These are phyloP conservation scores for Pangasius krempfi DNA, from an alignment of 2,797 vertebrate species.

Conservation along the genomic window DNA sequence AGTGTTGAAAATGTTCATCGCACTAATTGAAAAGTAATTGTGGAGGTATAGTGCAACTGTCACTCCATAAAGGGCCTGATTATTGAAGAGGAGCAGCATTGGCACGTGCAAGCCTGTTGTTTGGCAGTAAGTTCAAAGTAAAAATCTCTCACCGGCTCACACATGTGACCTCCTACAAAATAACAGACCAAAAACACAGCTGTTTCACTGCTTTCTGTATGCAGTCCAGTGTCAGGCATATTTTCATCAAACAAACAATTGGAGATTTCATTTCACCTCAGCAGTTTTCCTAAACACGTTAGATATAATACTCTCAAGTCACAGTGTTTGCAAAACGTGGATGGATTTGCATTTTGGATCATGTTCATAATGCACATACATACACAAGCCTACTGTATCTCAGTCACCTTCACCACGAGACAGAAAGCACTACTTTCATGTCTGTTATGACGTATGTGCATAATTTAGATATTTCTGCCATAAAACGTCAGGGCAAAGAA, in stretches of 20 bases:
- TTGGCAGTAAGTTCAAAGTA: slow-evolving; percentile 60
- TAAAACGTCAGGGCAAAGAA: slow-evolving; percentile 57
- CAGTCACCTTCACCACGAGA: neutral
- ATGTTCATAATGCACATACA: neutral
- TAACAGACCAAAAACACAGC: slow-evolving; percentile 26
- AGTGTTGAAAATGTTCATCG: slow-evolving; percentile 81
- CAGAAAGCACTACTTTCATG: slow-evolving; percentile 14
- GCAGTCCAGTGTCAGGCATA: neutral
- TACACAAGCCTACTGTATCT: neutral
- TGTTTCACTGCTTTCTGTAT: slow-evolving; percentile 12
- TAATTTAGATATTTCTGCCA: slow-evolving; percentile 51
- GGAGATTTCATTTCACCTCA: neutral
- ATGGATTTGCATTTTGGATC: neutral
- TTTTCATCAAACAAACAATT: neutral
- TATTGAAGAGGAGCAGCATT: slow-evolving; percentile 70
- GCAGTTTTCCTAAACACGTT: neutral
- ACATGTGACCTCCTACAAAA: slow-evolving; percentile 30
- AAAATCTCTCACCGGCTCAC: slow-evolving; percentile 22
- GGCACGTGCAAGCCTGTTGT: slow-evolving; percentile 70
- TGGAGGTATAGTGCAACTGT: slow-evolving; percentile 81
- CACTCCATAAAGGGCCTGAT: slow-evolving; percentile 75
- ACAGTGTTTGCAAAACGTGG: neutral
- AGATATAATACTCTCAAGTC: neutral
- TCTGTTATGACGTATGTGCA: slow-evolving; percentile 31
- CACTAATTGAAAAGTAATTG: slow-evolving; percentile 87